Conservation (phyloP, 2,888 invertebrate genomes). For the Biston betularia region DNA sequence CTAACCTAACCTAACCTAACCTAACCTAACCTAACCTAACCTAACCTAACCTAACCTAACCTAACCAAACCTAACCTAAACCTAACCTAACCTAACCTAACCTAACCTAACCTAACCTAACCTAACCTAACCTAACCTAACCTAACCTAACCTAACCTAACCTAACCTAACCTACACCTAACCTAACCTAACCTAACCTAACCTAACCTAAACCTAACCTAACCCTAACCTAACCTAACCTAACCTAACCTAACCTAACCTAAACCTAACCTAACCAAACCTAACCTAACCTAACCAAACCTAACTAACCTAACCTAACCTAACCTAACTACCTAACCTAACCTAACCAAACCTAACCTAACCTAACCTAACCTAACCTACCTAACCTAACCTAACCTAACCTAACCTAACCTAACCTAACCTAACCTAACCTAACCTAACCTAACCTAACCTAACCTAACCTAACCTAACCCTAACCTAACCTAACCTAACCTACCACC, state of each 20-base stretch:
- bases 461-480: slow-evolving; percentile 1
- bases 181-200: slow-evolving; percentile 13
- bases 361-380: slow-evolving; percentile 6
- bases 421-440: slow-evolving; percentile 7
- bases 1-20: slow-evolving; percentile 11
- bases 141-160: slow-evolving; percentile 11
- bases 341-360: slow-evolving; percentile 32
- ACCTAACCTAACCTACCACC: slow-evolving; percentile 10
- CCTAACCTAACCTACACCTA: slow-evolving; percentile 9
- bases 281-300: too few relatives aligned
- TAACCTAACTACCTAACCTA: slow-evolving; percentile 41
- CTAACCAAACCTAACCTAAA: slow-evolving; percentile 13
- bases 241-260: slow-evolving; percentile 47
- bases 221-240: slow-evolving; percentile 48
- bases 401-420: too few relatives aligned
- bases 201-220: slow-evolving; percentile 30
- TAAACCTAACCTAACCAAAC: too few relatives aligned
- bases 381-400: slow-evolving; percentile 10
- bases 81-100: slow-evolving; percentile 14
- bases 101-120: slow-evolving; percentile 13
- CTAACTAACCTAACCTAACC: too few relatives aligned
- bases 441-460: slow-evolving; percentile 11
- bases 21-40: slow-evolving; percentile 8
- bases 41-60: slow-evolving; percentile 14
- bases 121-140: slow-evolving; percentile 8